These are phyloP conservation scores for Ceryle rudis DNA, from an alignment of 2,797 vertebrate genomes.

Conservation along the genomic window DNA sequence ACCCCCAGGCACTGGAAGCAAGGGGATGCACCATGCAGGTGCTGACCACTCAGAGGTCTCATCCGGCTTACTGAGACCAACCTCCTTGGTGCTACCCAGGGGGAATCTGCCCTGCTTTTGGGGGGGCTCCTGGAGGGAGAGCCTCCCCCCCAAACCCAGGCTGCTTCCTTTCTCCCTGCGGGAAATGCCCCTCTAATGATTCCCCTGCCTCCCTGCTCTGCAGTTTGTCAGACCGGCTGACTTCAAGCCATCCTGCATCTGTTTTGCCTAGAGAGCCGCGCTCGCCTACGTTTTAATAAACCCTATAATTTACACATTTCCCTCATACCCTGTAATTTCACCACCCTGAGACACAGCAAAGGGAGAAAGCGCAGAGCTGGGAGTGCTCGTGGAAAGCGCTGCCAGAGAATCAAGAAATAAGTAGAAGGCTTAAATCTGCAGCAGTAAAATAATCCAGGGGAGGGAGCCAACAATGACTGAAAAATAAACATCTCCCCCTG, in stretches of 20 bases:
- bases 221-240: conserved; percentile 68
- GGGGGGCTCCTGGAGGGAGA: neutral
- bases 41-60: neutral
- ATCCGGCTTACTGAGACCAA: accelerated
- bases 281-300: conserved; percentile 69
- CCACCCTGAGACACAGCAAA: conserved; percentile 47
- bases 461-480: conserved; percentile 73
- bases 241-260: conserved; percentile 67
- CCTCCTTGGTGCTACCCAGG: accelerated
- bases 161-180: conserved; percentile 50
- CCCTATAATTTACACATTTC: conserved; percentile 80
- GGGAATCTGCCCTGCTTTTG: neutral
- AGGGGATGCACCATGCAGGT: accelerated
- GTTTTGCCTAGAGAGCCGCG: conserved; percentile 56
- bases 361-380: conserved; percentile 72
- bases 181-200: conserved; percentile 64
- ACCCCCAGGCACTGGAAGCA: accelerated
- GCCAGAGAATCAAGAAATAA: conserved; percentile 64
- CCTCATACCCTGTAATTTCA: conserved; percentile 77
- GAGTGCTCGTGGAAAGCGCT: conserved; percentile 8
- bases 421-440: conserved; percentile 62
- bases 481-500: conserved; percentile 74
- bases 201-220: conserved; percentile 64
- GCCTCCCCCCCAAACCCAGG: neutral
- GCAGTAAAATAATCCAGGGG: conserved; percentile 77